These are phyloP conservation scores for Porites lobata DNA, from an alignment of 92 coral and sea anemone species.

Conservation along the genomic window DNA sequence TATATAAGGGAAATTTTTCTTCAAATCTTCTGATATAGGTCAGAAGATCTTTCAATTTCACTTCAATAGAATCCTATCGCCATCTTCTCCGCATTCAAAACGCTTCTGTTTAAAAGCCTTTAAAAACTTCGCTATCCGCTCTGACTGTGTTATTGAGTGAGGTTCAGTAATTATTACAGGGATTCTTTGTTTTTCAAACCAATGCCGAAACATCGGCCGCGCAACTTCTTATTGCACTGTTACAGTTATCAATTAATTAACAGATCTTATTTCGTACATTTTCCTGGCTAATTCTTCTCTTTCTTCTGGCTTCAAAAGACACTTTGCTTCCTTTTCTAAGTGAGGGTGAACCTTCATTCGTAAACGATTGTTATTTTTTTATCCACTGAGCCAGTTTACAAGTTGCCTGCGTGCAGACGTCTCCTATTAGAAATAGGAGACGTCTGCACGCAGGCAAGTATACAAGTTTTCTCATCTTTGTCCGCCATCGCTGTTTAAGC, in stretches of 20 bases:
- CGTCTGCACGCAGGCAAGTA: background rate
- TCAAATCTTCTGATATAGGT: conserved; percentile 11
- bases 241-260: background rate
- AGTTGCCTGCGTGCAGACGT: background rate
- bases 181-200: conserved; percentile 22
- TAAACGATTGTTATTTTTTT: background rate
- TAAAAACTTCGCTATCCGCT: conserved; percentile 5
- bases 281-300: background rate
- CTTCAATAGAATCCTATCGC: conserved; percentile 29
- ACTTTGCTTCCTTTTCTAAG: background rate
- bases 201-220: conserved; percentile 1
- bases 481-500: conserved; percentile 25
- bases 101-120: conserved; percentile 13
- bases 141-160: background rate
- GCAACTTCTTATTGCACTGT: background rate
- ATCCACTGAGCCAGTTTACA: conserved; percentile 11
- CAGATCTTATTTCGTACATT: conserved; percentile 9
- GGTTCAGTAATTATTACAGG: conserved; percentile 22
- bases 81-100: conserved; percentile 45
- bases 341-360: conserved; percentile 22
- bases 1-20: conserved; percentile 38
- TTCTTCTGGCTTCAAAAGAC: background rate
- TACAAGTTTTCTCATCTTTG: conserved; percentile 26
- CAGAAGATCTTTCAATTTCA: conserved; percentile 28
- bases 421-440: too few species aligned